Evolutionary conservation across 2,113 vertebrate species (phyloP), one percentile per base, ranked within the genome.

Genomic region (Stomatorhinus ivindoensis): DNA sequence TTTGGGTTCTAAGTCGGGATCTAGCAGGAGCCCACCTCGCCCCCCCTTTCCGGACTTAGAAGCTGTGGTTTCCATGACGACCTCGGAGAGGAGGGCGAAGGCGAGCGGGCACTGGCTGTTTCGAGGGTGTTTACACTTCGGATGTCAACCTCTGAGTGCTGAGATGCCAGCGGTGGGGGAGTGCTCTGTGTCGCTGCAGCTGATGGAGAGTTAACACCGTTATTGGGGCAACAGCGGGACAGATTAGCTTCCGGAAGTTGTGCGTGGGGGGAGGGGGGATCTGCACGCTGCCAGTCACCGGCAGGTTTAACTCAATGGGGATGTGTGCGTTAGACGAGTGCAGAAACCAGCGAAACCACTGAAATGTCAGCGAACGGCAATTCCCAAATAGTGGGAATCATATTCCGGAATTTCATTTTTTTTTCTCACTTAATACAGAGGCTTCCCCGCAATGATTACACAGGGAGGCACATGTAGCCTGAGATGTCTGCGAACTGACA

Each of bases 31-130:
- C n/a, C 3, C 47, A 1, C 84, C 47, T 86, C 46, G 4, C 47
- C 84, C 10, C 39, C 11, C 42, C 48, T 86, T 48, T 17, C 47
- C 11, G 44, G 4, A 50, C 24, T 48, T 86, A 86, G 47, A 86
- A 48, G 83, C 83, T 27, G 44, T 48, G 9, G 83, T 86, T 86
- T 86, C 83, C 83, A 86, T 86, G 83, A 50, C 47, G 44, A 86
- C 83, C 83, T 50, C 46, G 7, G 13, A 19, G n/a, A 50, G 1
- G 83, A 84, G 46, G 7, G 19, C 3, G 4, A 48, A n/a, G 48
- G 44, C 4, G 42, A 48, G 42, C 24, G 44, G 8, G 7, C 83
- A 13, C 44, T 69, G 61, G 10, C 61, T 48, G 44, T 86, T 50
- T 50, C 21, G 47, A 27, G 44, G 83, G 46, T 86, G 83, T 86